Percentiles rank a stretch among this genome's conserved stretches.
Evolutionary conservation across 2,797 vertebrate genomes (phyloP).

Genomic region (Enteromius unitaeniatus): DNA sequence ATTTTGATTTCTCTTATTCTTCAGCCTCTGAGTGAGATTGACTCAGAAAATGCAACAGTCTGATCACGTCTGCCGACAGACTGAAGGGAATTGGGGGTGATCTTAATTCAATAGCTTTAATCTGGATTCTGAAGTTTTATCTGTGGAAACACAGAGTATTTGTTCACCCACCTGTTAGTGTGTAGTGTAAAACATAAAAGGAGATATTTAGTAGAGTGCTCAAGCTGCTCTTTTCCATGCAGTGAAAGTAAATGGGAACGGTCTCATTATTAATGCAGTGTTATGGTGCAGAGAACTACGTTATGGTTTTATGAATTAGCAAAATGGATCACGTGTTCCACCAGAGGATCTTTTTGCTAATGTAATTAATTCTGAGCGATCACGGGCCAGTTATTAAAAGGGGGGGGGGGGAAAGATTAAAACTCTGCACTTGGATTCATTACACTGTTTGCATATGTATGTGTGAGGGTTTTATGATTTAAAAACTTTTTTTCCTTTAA

Average conservation of each 20-base stretch:
- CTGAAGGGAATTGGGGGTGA: neutral
- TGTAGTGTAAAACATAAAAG: neutral
- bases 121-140: neutral
- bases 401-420: neutral
- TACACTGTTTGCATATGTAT: neutral
- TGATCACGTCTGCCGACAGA: neutral
- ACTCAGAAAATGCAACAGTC: neutral
- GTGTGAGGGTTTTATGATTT: neutral
- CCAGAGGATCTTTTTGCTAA: neutral
- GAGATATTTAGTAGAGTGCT: neutral
- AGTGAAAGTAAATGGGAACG: neutral
- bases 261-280: neutral
- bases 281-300: neutral
- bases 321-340: neutral
- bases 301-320: neutral
- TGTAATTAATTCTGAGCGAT: neutral
- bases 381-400: neutral
- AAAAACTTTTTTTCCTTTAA: no score
- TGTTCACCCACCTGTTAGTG: neutral
- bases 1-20: neutral
- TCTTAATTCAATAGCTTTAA: neutral
- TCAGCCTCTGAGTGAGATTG: no score
- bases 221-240: constrained; percentile 1
- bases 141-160: neutral
- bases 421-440: neutral